Evolutionary conservation across 2,113 vertebrate genomes (phyloP).

Genomic region (Microcebus ravelobensis): DNA sequence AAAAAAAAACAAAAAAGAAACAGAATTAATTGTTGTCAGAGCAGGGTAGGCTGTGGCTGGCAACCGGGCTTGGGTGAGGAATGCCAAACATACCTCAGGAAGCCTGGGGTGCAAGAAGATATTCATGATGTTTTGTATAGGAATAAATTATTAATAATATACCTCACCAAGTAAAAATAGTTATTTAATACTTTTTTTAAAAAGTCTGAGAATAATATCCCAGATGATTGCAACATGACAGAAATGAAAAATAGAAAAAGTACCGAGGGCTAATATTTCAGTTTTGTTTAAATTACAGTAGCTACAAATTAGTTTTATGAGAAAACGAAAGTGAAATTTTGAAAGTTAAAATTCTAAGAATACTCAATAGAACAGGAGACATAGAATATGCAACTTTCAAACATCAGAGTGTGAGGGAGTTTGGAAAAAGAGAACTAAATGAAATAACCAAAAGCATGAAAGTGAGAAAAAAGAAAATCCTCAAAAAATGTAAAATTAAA

Average conservation of each 20-base stretch:
- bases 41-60: accelerated
- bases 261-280: background rate
- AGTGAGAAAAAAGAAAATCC: background rate
- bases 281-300: background rate
- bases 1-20: background rate
- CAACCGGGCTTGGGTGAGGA: accelerated
- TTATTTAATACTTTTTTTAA: background rate
- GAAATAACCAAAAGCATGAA: background rate
- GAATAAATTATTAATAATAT: background rate
- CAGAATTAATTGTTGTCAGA: background rate
- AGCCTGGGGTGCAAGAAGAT: background rate
- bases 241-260: background rate
- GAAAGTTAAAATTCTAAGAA: background rate
- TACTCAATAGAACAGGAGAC: background rate
- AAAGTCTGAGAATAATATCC: background rate
- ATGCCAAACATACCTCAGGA: accelerated
- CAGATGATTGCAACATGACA: background rate
- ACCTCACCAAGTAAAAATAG: background rate
- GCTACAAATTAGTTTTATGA: background rate
- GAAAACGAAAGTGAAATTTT: background rate
- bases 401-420: background rate
- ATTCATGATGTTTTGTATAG: background rate
- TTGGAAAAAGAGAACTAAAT: background rate
- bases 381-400: background rate
- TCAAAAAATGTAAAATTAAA: background rate